These are phyloP conservation scores for Tolypeutes matacus DNA, from an alignment of 2,797 vertebrate genomes.

Conservation along the genomic window DNA sequence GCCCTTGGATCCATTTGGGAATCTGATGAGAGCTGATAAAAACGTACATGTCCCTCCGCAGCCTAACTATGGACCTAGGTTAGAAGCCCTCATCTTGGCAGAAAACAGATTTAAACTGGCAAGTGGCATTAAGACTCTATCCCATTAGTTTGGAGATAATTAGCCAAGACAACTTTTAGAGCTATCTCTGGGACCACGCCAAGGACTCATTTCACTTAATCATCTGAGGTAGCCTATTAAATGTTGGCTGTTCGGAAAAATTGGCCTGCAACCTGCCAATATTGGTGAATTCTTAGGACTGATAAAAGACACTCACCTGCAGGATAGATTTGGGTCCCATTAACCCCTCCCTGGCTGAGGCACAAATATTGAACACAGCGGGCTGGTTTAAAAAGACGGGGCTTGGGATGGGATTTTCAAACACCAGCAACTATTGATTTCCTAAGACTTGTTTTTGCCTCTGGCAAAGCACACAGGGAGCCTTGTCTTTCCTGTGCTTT, in stretches of 20 bases:
- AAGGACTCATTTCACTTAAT: slow-evolving; percentile 72
- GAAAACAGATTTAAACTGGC: slow-evolving; percentile 54
- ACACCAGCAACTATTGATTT: slow-evolving; percentile 10
- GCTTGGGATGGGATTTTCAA: not conserved
- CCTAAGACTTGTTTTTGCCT: not conserved
- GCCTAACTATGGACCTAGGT: not conserved
- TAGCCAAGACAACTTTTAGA: slow-evolving; percentile 65
- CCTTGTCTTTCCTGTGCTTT: not conserved
- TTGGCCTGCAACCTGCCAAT: slow-evolving; percentile 56
- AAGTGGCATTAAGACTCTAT: slow-evolving; percentile 36
- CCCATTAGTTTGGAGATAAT: slow-evolving; percentile 50
- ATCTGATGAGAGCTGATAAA: not conserved
- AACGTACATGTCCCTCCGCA: not conserved
- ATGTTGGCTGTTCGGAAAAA: slow-evolving; percentile 63
- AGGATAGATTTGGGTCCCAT: not conserved
- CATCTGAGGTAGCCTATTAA: slow-evolving; percentile 72
- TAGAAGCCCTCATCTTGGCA: slow-evolving; percentile 36
- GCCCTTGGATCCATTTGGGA: not conserved
- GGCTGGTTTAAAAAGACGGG: not conserved
- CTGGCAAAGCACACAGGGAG: not conserved
- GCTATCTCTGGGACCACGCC: slow-evolving; percentile 46
- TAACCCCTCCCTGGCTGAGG: not conserved
- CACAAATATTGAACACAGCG: not conserved
- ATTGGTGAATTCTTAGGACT: slow-evolving; percentile 53
- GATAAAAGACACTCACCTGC: slow-evolving; percentile 60